These are phyloP conservation scores for Drosophila kokeensis DNA, from an alignment of 2,888 invertebrate genomes.

Conservation along the genomic window DNA sequence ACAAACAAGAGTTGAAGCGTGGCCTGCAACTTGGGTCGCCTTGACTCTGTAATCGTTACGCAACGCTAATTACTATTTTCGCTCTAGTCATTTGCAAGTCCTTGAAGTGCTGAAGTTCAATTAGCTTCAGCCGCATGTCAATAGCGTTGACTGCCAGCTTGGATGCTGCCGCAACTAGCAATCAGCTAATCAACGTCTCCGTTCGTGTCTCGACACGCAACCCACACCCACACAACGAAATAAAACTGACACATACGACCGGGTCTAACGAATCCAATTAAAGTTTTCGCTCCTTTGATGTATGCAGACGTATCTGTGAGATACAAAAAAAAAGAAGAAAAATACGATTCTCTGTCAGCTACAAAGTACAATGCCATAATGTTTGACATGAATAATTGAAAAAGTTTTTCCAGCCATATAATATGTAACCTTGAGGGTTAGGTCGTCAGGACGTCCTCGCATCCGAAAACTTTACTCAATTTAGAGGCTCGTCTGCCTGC, in stretches of 20 bases:
- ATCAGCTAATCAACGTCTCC: conserved; percentile 75
- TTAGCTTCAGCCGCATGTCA: conserved; percentile 78
- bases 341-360: conserved; percentile 40
- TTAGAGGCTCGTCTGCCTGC: conserved; percentile 28
- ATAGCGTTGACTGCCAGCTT: conserved; percentile 58
- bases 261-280: conserved; percentile 73
- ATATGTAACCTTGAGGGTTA: conserved; percentile 71
- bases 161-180: conserved; percentile 56
- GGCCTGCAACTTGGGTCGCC: conserved; percentile 43
- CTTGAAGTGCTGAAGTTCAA: conserved; percentile 77
- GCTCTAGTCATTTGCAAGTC: conserved; percentile 80
- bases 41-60: conserved; percentile 66
- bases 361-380: conserved; percentile 69
- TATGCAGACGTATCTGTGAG: conserved; percentile 58
- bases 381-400: conserved; percentile 79
- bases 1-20: conserved; percentile 75
- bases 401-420: conserved; percentile 63
- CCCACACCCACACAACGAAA: background rate
- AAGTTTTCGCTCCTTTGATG: conserved; percentile 76
- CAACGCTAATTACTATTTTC: conserved; percentile 81
- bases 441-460: conserved; percentile 27
- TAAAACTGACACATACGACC: conserved; percentile 27
- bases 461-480: conserved; percentile 54
- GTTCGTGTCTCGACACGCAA: conserved; percentile 37
- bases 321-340: conserved; percentile 55